Conservation (phyloP, 2,888 invertebrate species). For the Drosophila mayaguana region DNA sequence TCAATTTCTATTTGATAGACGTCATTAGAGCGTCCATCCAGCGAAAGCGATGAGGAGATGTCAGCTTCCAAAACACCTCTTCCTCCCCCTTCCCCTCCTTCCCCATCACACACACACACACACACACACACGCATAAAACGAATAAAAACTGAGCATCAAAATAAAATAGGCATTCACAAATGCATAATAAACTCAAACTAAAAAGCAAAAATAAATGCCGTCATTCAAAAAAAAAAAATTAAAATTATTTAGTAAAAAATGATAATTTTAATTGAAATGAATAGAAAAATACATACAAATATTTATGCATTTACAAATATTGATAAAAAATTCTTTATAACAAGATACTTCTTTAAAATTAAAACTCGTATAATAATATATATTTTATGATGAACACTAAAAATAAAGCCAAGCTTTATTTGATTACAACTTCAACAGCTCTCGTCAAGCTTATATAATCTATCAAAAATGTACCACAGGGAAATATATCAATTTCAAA, state of each 20-base stretch:
- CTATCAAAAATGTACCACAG: not conserved
- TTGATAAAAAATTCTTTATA: not conserved
- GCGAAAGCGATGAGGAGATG: constrained; percentile 51
- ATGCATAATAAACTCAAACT: constrained; percentile 1
- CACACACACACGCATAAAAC: not conserved
- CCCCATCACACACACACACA: not conserved
- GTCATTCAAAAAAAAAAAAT: too few relatives aligned
- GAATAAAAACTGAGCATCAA: not conserved
- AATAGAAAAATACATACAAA: not conserved
- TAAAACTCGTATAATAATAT: not conserved
- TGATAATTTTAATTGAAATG: not conserved
- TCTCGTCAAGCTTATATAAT: not conserved
- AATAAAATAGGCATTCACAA: not conserved
- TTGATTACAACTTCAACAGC: not conserved
- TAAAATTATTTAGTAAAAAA: not conserved
- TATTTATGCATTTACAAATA: too few relatives aligned
- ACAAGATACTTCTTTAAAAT: not conserved
- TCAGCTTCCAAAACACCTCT: not conserved
- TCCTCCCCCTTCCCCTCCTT: not conserved
- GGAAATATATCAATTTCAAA: constrained; percentile 10
- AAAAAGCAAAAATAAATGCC: not conserved
- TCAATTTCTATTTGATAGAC: constrained; percentile 62
- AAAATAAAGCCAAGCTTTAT: not conserved
- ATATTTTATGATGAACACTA: not conserved
- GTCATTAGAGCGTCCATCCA: constrained; percentile 47